These are phyloP conservation scores for Goniozus legneri DNA, from an alignment of 1,140 invertebrate genomes.

Conservation along the genomic window DNA sequence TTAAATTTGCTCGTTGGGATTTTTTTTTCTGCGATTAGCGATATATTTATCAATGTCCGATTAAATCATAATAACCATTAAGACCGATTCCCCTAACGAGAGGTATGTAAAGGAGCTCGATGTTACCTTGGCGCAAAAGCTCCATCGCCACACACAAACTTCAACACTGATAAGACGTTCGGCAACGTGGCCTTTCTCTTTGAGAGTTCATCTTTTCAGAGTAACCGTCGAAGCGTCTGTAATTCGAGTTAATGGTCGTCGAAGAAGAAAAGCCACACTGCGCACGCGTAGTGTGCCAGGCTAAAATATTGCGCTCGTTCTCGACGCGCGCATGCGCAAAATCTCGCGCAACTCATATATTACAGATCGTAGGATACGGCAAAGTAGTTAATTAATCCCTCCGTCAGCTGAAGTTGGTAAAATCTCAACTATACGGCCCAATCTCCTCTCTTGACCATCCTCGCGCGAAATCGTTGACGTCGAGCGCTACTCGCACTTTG, in stretches of 20 bases:
- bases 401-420: no score
- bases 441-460: not conserved
- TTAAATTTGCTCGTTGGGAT: no score
- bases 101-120: not conserved
- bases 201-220: constrained; percentile 26
- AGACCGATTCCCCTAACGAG: not conserved
- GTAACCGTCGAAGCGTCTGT: constrained; percentile 22
- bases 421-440: no score
- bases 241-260: constrained; percentile 32
- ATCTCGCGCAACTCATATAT: not conserved
- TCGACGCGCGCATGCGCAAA: not conserved
- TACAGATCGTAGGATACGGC: no score
- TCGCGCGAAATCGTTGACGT: constrained; percentile 4
- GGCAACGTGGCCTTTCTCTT: not conserved
- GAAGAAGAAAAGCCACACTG: constrained; percentile 21
- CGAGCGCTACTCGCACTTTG: no score
- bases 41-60: not conserved
- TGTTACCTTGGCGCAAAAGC: not conserved
- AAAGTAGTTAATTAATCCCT: no score
- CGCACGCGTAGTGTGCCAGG: constrained; percentile 10
- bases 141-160: not conserved
- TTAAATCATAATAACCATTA: not conserved
- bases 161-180: not conserved
- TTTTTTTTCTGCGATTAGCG: not conserved
- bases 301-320: constrained; percentile 21